Evolutionary conservation across 2,113 vertebrate genomes (phyloP), one percentile per base, ranked within the genome.

Genomic region (Geococcyx californianus): DNA sequence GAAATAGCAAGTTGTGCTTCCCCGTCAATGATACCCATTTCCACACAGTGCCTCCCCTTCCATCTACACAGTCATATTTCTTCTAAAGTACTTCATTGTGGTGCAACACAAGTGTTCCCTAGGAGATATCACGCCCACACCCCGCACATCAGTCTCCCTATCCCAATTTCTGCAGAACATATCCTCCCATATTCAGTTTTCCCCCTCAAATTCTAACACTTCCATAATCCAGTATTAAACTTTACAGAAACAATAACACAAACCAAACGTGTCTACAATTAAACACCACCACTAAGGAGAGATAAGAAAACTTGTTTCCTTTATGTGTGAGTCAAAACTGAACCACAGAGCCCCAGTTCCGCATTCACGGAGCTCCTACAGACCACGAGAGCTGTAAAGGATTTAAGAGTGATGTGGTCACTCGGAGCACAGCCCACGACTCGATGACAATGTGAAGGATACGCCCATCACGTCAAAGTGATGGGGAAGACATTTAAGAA

Each of bases 261-360:
- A 66, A 33, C 33, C 18, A 17, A 56, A 15, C 16, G 20, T 0
- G 2, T 33, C 73, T 42, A 28, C 56, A 45, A 25, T 70, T 25
- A 54, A 90, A 33, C 33, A 52, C 6, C 49, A 55, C 5, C 16
- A 9, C 29, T 31, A 29, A 69, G 59, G 60, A 81, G 66, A 79
- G 75, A 36, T 1, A 5, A 1, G 3, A 83, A 92, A 59, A 15
- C 42, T 62, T 3, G 0, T 36, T 70, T 84, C 24, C 34, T 44
- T 60, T 13, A 8, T 0, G 2, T 0, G 2, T 6, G 40, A 76
- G 54, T 5, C 23, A 47, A 40, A 86, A 59, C 12, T 3, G 23
- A 89, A 47, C 2, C 75, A 33, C 26, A 42, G 38, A 84, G 52
- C 29, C 51, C 38, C 8, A 1, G 5, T 4, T 1, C 44, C 36